Percentiles rank a stretch among this genome's conserved stretches.
These are phyloP conservation scores for Salarias fasciatus DNA, from an alignment of 2,797 vertebrate species.

Conservation along the genomic window DNA sequence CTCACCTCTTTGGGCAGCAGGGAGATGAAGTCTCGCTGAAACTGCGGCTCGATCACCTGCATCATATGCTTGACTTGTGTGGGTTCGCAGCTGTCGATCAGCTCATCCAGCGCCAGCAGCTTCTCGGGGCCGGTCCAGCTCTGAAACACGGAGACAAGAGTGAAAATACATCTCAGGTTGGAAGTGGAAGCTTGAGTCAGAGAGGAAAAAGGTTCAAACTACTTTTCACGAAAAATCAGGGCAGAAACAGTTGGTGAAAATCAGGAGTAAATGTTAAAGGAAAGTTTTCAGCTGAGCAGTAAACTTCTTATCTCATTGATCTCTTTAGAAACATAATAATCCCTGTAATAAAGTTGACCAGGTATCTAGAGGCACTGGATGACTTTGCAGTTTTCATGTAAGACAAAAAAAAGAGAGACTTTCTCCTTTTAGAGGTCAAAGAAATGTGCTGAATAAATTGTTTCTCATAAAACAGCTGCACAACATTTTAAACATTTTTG, in stretches of 20 bases:
- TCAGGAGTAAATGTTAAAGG: too few species aligned
- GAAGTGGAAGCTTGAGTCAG: slow-evolving; percentile 8
- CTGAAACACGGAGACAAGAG: slow-evolving; percentile 73
- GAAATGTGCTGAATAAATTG: neutral
- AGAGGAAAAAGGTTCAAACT: slow-evolving; percentile 4
- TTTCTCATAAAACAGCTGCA: slow-evolving; percentile 6
- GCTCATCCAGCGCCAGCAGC: slow-evolving; percentile 98
- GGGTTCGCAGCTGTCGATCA: slow-evolving; percentile 99
- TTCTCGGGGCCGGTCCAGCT: slow-evolving; percentile 99
- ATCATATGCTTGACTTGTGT: slow-evolving; percentile 99
- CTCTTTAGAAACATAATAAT: too few species aligned
- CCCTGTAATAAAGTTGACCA: too few species aligned
- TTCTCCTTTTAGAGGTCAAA: neutral
- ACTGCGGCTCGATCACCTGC: slow-evolving; percentile 99
- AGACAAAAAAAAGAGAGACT: neutral
- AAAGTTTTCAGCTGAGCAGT: too few species aligned
- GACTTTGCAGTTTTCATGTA: neutral
- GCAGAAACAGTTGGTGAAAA: neutral
- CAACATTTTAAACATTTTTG: slow-evolving; percentile 5
- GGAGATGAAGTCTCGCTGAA: slow-evolving; percentile 99
- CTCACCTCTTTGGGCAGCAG: slow-evolving; percentile 99
- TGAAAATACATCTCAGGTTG: neutral
- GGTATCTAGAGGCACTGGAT: too few species aligned
- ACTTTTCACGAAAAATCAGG: slow-evolving; percentile 15
- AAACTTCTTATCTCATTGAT: too few species aligned